These are phyloP conservation scores for Brienomyrus brachyistius DNA, from an alignment of 2,113 vertebrate species.

Conservation along the genomic window DNA sequence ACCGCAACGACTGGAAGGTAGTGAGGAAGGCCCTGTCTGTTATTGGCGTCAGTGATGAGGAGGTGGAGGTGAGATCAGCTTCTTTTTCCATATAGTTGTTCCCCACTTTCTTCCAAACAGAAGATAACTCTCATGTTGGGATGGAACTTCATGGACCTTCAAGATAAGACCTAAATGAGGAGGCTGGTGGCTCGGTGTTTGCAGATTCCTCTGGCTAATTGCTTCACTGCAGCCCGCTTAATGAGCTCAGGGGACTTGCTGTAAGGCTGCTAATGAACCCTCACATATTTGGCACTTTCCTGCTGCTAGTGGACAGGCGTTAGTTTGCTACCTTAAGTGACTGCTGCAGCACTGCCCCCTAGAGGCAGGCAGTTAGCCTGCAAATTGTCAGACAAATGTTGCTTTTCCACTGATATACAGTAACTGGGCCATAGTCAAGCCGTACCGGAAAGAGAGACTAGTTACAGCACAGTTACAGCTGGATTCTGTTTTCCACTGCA, in stretches of 20 bases:
- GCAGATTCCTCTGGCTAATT: background rate
- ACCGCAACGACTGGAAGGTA: slow-evolving; percentile 89
- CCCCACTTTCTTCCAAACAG: background rate
- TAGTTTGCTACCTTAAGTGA: background rate
- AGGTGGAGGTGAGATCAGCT: slow-evolving; percentile 75
- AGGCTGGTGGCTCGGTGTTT: background rate
- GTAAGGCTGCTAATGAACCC: background rate
- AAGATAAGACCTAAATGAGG: background rate
- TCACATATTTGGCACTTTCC: background rate
- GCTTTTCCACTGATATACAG: background rate
- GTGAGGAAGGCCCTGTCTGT: slow-evolving; percentile 77
- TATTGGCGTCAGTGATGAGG: slow-evolving; percentile 78
- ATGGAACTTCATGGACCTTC: background rate
- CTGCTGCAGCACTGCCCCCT: background rate
- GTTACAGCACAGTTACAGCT: background rate
- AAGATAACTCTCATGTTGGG: background rate
- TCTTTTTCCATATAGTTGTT: background rate
- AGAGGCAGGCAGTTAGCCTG: background rate
- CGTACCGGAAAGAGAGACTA: background rate
- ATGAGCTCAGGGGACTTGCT: background rate
- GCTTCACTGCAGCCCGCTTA: background rate
- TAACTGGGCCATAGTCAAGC: background rate
- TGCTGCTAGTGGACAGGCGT: background rate
- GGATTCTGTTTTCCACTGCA: background rate
- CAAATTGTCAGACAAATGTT: background rate